Percentiles rank a stretch among this genome's conserved stretches.
These are phyloP conservation scores for Martes martes DNA, from an alignment of 2,113 vertebrate species.

Conservation along the genomic window DNA sequence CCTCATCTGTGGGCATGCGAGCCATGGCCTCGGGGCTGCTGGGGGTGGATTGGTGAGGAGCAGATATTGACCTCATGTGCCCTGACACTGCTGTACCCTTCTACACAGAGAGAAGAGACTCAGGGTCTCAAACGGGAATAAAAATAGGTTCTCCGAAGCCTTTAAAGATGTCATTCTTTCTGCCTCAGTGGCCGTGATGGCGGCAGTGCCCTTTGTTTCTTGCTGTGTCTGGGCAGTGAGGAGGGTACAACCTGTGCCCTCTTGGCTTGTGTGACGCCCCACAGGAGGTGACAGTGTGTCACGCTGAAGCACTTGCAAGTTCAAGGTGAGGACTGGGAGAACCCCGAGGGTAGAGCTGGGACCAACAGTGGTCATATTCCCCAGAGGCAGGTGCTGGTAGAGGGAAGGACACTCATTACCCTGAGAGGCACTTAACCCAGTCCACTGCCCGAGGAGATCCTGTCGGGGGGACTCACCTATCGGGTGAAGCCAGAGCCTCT, in stretches of 20 bases:
- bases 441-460: background rate
- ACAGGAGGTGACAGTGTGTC: background rate
- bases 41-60: background rate
- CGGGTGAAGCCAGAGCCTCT: background rate
- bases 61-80: background rate
- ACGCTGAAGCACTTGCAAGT: background rate
- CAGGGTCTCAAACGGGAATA: constrained; percentile 45
- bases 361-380: fast-evolving
- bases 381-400: background rate
- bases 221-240: background rate
- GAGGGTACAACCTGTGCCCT: background rate
- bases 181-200: background rate
- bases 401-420: background rate
- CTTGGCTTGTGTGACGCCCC: background rate
- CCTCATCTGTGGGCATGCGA: fast-evolving
- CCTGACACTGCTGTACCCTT: background rate
- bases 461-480: background rate
- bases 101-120: background rate
- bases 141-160: constrained; percentile 50
- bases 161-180: background rate
- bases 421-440: background rate
- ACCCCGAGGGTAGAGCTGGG: background rate
- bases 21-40: background rate
- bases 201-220: background rate
- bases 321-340: background rate